phyloP scores from a whole-genome alignment of 2,113 vertebrate species.

The Jacana jacana region DNA sequence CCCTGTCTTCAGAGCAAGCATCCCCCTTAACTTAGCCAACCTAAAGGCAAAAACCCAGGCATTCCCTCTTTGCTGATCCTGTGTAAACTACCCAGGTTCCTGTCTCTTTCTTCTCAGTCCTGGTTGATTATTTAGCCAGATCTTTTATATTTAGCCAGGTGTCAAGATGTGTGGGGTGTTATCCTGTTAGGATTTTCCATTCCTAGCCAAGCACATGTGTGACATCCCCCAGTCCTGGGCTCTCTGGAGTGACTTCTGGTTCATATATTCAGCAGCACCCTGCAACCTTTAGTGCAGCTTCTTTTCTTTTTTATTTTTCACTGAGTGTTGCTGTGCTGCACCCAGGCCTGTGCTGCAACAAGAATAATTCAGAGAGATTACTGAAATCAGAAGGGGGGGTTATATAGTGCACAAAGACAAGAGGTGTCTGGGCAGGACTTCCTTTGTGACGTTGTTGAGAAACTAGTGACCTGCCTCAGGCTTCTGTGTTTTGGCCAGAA shows the following conservation, averaged over 20 bases:
- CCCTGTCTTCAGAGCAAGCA: background rate
- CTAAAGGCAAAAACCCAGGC: background rate
- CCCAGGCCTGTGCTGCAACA: background rate
- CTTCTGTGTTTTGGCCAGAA: background rate
- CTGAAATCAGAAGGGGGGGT: background rate
- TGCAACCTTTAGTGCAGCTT: background rate
- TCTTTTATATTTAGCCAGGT: background rate
- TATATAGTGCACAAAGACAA: background rate
- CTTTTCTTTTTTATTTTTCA: fast-evolving
- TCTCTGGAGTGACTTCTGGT: background rate
- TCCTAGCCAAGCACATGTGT: background rate
- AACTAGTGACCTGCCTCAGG: background rate
- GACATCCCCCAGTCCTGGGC: background rate
- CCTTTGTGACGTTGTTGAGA: background rate
- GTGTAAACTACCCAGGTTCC: background rate
- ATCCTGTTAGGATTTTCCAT: background rate
- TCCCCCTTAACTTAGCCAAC: background rate
- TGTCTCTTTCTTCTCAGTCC: background rate
- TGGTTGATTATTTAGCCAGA: background rate
- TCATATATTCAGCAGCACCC: background rate
- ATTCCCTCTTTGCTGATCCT: background rate
- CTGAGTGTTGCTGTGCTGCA: background rate
- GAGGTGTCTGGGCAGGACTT: background rate
- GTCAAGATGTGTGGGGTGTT: background rate
- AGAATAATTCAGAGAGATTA: background rate